Percentiles rank a stretch among this genome's conserved stretches.
Conservation (phyloP, 2,113 vertebrate genomes). For the Pygoscelis adeliae region DNA sequence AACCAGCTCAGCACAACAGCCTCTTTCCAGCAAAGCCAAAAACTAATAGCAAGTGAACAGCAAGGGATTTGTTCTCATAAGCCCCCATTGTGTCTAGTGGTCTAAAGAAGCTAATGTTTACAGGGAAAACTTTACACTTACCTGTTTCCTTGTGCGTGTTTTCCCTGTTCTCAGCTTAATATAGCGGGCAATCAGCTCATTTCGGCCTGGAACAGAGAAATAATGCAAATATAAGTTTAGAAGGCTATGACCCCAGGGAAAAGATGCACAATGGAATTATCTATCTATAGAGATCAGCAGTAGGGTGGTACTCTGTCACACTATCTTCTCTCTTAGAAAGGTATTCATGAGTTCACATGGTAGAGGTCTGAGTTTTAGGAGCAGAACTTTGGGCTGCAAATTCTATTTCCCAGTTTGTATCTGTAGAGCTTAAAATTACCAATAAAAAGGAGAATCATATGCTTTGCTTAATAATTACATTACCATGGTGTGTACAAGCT, state of each 20-base stretch:
- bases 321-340: neutral
- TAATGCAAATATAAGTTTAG: neutral
- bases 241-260: neutral
- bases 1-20: neutral
- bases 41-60: neutral
- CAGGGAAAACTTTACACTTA: constrained; percentile 44
- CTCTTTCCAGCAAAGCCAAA: neutral
- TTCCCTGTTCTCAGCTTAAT: constrained; percentile 97
- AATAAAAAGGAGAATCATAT: neutral
- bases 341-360: neutral
- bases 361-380: neutral
- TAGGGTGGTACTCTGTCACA: neutral
- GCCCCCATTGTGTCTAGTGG: neutral
- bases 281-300: neutral
- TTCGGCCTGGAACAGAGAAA: constrained; percentile 82
- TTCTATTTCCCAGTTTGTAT: neutral
- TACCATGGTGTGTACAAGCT: neutral
- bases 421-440: neutral
- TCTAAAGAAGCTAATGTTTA: neutral
- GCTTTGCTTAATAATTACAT: neutral
- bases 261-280: neutral
- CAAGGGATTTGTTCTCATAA: neutral
- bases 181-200: constrained; percentile 94
- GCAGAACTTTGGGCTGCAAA: neutral
- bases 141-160: constrained; percentile 97